Evolutionary conservation across 2,113 vertebrate genomes (phyloP), one percentile per base, ranked within the genome.

Genomic region (Neogale vison): DNA sequence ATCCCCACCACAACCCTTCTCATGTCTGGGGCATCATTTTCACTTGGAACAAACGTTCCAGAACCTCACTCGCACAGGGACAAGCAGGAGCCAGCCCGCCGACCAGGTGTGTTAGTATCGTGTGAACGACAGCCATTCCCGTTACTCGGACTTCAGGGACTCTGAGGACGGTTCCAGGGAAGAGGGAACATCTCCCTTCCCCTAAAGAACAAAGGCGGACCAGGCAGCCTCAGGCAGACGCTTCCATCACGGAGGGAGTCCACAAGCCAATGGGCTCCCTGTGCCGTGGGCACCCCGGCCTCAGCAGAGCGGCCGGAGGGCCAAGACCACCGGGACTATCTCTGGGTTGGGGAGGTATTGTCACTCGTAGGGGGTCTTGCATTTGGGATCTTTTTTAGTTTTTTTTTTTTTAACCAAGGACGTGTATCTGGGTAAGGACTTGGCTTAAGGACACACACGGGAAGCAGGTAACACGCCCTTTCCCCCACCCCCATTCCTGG

Each of bases 241-340:
- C 61, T 55, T 31, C 18, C 55, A 18, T 0, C 0, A 0, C 18
- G 36, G 24, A 12, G 42, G 14, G 45, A 36, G 20, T 8, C 80
- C 31, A 14, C n/a, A 59, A 3, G 15, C 72, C 6, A 5, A 0
- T 0, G 0, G 59, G 42, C 39, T 50, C 7, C 14, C 31, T 15
- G 34, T n/a, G 17, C 2, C 1, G 0, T 3, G 6, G 36, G 23
- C 0, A 4, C 17, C 61, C n/a, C 42, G 21, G 63, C 21, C 42
- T 2, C 3, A 1, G 31, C 3, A 2, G 20, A 24, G 47, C 31
- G 24, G 81, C 21, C 50, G 2, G 5, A 14, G 12, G 36, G 42
- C 21, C n/a, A 71, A n/a, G 13, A 47, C 23, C 1, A 12, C 6
- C 15, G 7, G 18, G 29, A 36, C 15, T 36, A n/a, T 4, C 79